Base-by-base conservation (phyloP, 2,113 vertebrate species). In the Percopsis transmontana region DNA sequence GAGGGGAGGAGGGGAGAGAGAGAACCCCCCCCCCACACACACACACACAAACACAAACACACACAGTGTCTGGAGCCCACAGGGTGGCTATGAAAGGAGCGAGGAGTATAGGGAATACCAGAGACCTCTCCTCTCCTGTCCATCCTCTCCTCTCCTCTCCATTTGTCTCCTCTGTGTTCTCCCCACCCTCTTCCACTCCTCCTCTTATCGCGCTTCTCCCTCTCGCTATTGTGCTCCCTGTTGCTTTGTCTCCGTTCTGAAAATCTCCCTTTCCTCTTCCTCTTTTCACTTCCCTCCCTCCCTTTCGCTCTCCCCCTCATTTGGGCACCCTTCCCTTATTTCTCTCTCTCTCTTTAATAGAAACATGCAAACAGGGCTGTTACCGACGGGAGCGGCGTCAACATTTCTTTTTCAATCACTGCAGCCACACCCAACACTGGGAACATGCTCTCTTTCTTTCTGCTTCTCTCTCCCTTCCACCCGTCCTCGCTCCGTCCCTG, bases 81-180 rank as follows among this genome's bases (percentile, higher is more conserved):
- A 81, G 68, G 39, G 74, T 62, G 68, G 79, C 79, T 74, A 39
- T 65, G 64, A 80, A 83, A 69, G 70, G 76, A 68, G 61, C 45
- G 66, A 58, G 6, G 53, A 66, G 76, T 80, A 74, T 71, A 63
- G 72, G 76, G 86, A 85, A 85, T 87, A 83, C 68, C 65, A 76
- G 66, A 69, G 62, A 73, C 55, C 15, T 1, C 40, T 59, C 58
- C 60, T 33, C 62, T 47, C 63, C 70, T 72, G 65, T 75, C 65
- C 68, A 74, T 73, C 80, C 68, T 72, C 40, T 70, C 45, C 63
- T 61, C 76, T 71, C 5, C 18, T 51, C 48, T 20, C 73, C 58
- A 58, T 64, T 68, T 23, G 56, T 75, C 64, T 53, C 41, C 41
- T 70, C 44, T 68, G 18, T 72, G 19, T 63, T 54, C 8, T n/a